Evolutionary conservation across 2,888 invertebrate species (phyloP), one percentile per base, ranked within the genome.

Genomic region (Brassicogethes aeneus): DNA sequence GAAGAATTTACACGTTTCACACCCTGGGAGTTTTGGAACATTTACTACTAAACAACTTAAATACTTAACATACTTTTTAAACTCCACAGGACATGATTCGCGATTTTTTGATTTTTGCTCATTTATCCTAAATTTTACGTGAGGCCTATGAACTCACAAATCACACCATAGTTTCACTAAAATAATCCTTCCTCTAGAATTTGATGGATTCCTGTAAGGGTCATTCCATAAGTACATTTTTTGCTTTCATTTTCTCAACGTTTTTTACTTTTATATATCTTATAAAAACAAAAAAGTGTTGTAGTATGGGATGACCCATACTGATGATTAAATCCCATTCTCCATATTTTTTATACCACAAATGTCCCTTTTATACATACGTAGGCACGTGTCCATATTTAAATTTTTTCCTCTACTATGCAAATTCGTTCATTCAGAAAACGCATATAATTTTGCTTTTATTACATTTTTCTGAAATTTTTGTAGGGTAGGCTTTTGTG

Each of bases 61-160:
- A n/a, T 57, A 63, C 56, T 64, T 63, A 65, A 63, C 62, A 63
- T 62, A 48, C 42, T 43, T 40, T 40, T 39, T 63, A 64, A 63
- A 59, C 43, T 59, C 58, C 55, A 57, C 59, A 56, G 58, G 64
- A 57, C 61, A 61, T 51, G 61, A 50, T 47, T 50, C 64, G 60
- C 56, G 60, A 61, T 66, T 66, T n/a, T n/a, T 68, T 67, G 66
- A 67, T 68, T 68, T 65, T 54, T 64, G 66, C 68, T 68, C 68
- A 65, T 66, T 65, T 64, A 52, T 42, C 42, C 42, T 46, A 52
- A 23, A 23, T 7, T 5, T 23, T 23, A 7, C 23, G 23, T 23
- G 23, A 23, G 23, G 23, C 23, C 23, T 23, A n/a, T n/a, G n/a
- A n/a, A n/a, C n/a, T n/a, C n/a, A n/a, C n/a, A n/a, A n/a, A n/a